Evolutionary conservation across 1,140 invertebrate genomes (phyloP), one percentile per base, ranked within the genome.

Genomic region (Zaprionus ghesquierei): DNA sequence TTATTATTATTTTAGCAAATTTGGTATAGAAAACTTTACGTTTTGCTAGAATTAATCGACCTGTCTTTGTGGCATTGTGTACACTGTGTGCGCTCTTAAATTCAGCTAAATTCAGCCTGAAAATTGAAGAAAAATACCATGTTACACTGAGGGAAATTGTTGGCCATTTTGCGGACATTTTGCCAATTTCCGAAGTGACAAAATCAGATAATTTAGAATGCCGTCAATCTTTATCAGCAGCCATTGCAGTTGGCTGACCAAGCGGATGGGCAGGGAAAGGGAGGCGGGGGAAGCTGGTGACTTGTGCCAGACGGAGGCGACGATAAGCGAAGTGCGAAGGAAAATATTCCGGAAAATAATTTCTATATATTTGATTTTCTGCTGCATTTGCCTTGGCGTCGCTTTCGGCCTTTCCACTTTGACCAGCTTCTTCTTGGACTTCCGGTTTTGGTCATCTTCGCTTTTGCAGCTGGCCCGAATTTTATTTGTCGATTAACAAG

Each of bases 191-290:
- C 77, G 75, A 84, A 75, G 85, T 91, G 89, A 91, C 89, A 91
- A 82, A 91, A 91, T 91, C 89, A 91, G 85, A 84, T 81, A 91
- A 91, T 91, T 91, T 91, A 90, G 73, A 87, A 75, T 81, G 75
- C 89, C 85, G 85, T 91, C 89, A 91, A 91, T 91, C 79, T 87
- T 79, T 90, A 89, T 91, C 89, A 79, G 41, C 66, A 71, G 73
- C 74, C 84, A 78, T 79, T 89, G 84, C 84, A 87, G 73, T 89
- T 89, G 82, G 75, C 61, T 86, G 82, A 66, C 68, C 81, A 80
- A 74, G 77, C 46, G 44, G 78, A 69, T 59, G 25, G 77, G 33
- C 44, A 25, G 31, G 41, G 51, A 53, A 77, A 75, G 66, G 81
- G 78, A 66, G 61, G 60, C 50, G 35, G 54, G 53, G 54, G 61